Conservation (phyloP, 2,113 vertebrate species). For the Oxyura jamaicensis region DNA sequence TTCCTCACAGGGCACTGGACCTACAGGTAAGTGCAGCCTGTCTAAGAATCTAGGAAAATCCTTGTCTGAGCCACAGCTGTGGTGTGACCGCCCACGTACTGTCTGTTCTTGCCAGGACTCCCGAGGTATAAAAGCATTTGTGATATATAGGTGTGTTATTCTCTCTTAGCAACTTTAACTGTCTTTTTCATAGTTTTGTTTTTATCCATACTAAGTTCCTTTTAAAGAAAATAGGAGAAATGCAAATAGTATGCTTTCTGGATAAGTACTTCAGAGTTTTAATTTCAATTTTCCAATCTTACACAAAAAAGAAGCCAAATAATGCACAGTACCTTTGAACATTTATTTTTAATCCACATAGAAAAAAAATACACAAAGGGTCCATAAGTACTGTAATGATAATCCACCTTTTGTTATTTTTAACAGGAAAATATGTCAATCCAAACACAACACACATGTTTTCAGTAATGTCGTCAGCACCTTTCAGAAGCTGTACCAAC, state of each 20-base stretch:
- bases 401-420: not conserved
- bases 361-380: not conserved
- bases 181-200: not conserved
- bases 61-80: not conserved
- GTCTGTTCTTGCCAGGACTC: not conserved
- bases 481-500: not conserved
- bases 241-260: not conserved
- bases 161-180: not conserved
- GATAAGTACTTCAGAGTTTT: not conserved
- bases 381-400: not conserved
- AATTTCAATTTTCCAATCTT: not conserved
- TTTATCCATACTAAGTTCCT: not conserved
- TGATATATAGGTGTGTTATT: not conserved
- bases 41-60: not conserved
- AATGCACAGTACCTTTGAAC: not conserved
- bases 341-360: not conserved
- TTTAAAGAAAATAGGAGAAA: not conserved
- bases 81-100: fast-evolving
- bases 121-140: not conserved
- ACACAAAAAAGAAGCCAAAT: not conserved
- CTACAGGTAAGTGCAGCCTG: not conserved
- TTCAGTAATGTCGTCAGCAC: not conserved
- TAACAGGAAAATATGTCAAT: not conserved
- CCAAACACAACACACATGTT: not conserved
- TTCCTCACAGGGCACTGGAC: not conserved